phyloP scores from a whole-genome alignment of 2,797 vertebrate species.

The Helicolenus hilgendorfi region DNA sequence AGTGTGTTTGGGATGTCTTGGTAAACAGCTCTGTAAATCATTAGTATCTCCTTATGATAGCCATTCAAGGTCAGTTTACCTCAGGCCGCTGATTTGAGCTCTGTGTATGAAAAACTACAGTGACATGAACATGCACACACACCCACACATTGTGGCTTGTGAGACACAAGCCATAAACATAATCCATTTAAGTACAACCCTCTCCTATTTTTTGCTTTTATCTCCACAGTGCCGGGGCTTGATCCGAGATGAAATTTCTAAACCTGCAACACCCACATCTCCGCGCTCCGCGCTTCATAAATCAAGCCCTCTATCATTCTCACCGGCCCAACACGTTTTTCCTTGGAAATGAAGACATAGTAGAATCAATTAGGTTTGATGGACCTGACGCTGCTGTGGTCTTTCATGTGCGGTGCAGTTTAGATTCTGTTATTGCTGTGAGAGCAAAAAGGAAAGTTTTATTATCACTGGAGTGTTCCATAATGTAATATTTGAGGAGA shows the following conservation, averaged over 20 bases:
- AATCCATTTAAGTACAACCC: conserved; percentile 67
- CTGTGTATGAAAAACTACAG: conserved; percentile 33
- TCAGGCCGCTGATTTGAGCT: conserved; percentile 64
- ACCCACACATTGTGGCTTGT: background rate
- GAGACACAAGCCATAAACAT: conserved; percentile 61
- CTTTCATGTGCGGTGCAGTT: conserved; percentile 55
- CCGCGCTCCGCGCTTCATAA: conserved; percentile 49
- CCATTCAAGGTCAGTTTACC: conserved; percentile 60
- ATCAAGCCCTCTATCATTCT: conserved; percentile 73
- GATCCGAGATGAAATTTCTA: conserved; percentile 62
- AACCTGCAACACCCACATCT: conserved; percentile 53
- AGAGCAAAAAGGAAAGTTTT: conserved; percentile 76
- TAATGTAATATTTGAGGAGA: conserved; percentile 77
- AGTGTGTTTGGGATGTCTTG: background rate
- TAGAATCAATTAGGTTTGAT: conserved; percentile 84
- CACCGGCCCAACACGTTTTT: conserved; percentile 59
- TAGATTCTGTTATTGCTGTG: conserved; percentile 72
- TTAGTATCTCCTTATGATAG: conserved; percentile 44
- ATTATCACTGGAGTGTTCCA: conserved; percentile 71
- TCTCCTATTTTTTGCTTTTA: conserved; percentile 51
- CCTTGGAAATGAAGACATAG: conserved; percentile 81
- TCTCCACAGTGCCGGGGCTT: conserved; percentile 38
- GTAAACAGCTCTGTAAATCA: conserved; percentile 68
- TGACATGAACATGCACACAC: conserved; percentile 1
- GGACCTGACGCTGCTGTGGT: conserved; percentile 65